Conservation (phyloP, 2,888 invertebrate species). For the Petrolisthes cinctipes region DNA sequence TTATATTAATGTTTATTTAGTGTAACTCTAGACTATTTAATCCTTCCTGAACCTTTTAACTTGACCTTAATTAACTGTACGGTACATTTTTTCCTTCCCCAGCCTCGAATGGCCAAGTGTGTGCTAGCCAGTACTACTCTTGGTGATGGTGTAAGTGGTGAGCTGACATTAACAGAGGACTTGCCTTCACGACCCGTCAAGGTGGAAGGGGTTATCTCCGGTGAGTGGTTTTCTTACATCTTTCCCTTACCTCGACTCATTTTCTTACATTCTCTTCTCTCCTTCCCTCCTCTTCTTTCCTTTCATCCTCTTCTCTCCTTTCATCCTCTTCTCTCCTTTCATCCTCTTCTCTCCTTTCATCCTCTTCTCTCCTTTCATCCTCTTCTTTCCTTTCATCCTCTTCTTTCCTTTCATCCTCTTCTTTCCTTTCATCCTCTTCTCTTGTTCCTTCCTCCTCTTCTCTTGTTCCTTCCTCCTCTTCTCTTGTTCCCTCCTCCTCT, state of each 20-base stretch:
- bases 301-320: background rate
- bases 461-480: background rate
- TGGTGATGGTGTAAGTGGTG: background rate
- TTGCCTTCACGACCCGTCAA: background rate
- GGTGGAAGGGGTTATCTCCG: constrained; percentile 31
- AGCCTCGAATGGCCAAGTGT: constrained; percentile 30
- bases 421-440: too few relatives aligned
- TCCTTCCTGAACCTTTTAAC: too few relatives aligned
- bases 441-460: background rate
- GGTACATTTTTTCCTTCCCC: background rate
- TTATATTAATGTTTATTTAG: too few relatives aligned
- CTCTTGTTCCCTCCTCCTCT: background rate
- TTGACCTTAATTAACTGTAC: too few relatives aligned
- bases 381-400: too few relatives aligned
- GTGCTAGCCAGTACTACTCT: background rate
- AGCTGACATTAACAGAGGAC: background rate
- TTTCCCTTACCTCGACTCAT: background rate
- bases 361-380: background rate
- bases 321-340: background rate
- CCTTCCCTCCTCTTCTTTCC: background rate
- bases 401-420: too few relatives aligned
- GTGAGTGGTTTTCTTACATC: background rate
- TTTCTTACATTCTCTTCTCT: background rate
- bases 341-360: background rate
- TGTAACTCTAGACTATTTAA: too few relatives aligned